Base-by-base conservation (phyloP, 1,140 invertebrate genomes). In the Drosophila sp. region DNA sequence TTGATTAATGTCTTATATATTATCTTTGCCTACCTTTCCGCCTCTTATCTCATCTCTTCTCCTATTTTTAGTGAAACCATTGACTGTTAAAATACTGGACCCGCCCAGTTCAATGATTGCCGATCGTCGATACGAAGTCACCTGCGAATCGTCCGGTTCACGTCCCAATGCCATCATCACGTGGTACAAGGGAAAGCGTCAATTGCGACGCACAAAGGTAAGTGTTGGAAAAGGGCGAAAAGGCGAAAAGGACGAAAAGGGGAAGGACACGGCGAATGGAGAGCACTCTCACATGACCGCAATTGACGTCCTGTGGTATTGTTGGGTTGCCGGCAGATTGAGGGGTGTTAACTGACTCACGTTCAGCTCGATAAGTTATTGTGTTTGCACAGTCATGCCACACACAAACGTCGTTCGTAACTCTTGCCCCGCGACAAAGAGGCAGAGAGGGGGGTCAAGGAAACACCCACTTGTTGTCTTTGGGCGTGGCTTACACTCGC, bases 111-210 rank as follows among this genome's bases (percentile, higher is more conserved):
- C 94, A 2, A 93, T 97, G 65, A 94, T 95, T 29, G 96, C 96
- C 2, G 96, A 96, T 67, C 94, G 95, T 53, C 93, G 94, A 16
- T 97, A 97, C 90, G 95, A 96, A 90, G 94, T 97, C 14, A 93
- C 94, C 54, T 98, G 97, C 90, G 95, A 96, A 89, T 96, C 96
- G 2, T 94, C 94, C 7, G 97, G 97, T 46, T 97, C 96, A 7
- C 93, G 96, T 62, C 97, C 97, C 43, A 94, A 96, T 1, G 96
- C 97, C 18, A 94, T 96, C 80, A 96, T 98, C 81, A 96, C 96
- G 0, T 98, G 97, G 97, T 96, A 96, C 92, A 97, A 97, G 90
- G 96, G 95, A 79, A 96, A 96, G 91, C 93, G 95, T 75, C 95
- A 96, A 84, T 94, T 96, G 61, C 95, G 95, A 91, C 94, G 95